Base-by-base conservation (phyloP, 2,888 invertebrate species). In the Adelognathus sp. region DNA sequence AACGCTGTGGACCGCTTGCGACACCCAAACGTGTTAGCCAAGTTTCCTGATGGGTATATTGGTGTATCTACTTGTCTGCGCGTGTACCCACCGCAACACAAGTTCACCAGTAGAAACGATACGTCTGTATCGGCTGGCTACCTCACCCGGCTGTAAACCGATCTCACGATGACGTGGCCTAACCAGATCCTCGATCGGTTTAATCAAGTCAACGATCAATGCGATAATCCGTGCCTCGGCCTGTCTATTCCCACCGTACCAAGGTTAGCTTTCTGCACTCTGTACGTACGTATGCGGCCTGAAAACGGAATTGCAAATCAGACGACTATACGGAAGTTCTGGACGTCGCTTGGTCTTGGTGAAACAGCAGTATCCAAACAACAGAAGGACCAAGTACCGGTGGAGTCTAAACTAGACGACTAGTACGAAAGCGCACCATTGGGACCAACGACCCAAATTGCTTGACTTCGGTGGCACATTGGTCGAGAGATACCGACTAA, bases 191-290 rank as follows among this genome's bases (percentile, higher is more conserved):
- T 56, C 58, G 41, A 54, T 50, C 44, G 66, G 61, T 29, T 70
- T 74, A 80, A 82, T 82, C 76, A 60, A 80, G 70, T 78, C 72
- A 78, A 74, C 64, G 61, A 73, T 44, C 50, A 71, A 71, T 56
- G 31, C 27, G 44, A 56, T 73, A 77, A 81, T 69, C 39, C 60
- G 44, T 67, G 63, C 56, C 31, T 24, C 70, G 69, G 36, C 56
- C 50, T 67, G 52, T 61, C 36, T 41, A 39, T 54, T 46, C 63
- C 24, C 50, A 44, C 36, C 33, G 52, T n/a, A 18, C 41, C 1
- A 21, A 3, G 5, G n/a, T 14, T 18, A 9, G 14, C n/a, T 9
- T 14, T 41, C 41, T 41, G 14, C 4, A 14, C 3, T 1, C 0
- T n/a, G 14, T 41, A 14, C 14, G n/a, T 16, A 2, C 7, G 18